Conservation (phyloP, 2,113 vertebrate species). For the Oreotrochilus melanogaster region DNA sequence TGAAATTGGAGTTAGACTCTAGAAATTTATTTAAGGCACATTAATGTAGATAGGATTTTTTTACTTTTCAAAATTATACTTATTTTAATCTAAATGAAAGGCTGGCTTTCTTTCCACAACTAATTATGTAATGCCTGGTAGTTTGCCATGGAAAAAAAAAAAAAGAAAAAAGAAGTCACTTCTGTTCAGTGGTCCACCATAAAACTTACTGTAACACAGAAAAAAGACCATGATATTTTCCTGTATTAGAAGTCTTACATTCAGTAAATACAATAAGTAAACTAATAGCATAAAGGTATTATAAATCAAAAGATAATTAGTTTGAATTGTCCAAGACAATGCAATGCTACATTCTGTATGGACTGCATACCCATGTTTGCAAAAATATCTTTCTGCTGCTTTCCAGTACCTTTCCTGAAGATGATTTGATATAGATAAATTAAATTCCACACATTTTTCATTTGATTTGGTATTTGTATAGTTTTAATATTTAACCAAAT, state of each 20-base stretch:
- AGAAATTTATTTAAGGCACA: conserved; percentile 20
- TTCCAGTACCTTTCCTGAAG: not conserved
- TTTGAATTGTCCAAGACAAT: not conserved
- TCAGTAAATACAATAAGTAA: not conserved
- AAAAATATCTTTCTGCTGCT: not conserved
- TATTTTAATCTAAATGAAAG: conserved; percentile 36
- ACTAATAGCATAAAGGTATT: not conserved
- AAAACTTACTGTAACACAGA: conserved; percentile 6
- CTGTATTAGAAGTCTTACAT: not conserved
- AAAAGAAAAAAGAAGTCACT: not conserved
- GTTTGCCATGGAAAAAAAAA: not conserved
- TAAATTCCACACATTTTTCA: not conserved
- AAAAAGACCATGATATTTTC: not conserved
- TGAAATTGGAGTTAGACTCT: conserved; percentile 17
- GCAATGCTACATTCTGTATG: not conserved
- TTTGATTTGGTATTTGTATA: not conserved
- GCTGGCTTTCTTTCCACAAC: not conserved
- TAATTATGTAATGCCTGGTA: conserved; percentile 32
- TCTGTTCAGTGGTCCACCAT: conserved; percentile 22
- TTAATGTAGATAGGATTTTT: not conserved
- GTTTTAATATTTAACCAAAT: not conserved
- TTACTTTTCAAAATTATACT: conserved; percentile 13
- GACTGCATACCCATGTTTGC: not conserved
- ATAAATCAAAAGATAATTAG: not conserved
- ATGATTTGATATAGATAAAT: not conserved